Percentiles rank a stretch among this genome's conserved stretches.
These are phyloP conservation scores for Onthophagus sagittarius DNA, from an alignment of 2,888 invertebrate species.

Conservation along the genomic window DNA sequence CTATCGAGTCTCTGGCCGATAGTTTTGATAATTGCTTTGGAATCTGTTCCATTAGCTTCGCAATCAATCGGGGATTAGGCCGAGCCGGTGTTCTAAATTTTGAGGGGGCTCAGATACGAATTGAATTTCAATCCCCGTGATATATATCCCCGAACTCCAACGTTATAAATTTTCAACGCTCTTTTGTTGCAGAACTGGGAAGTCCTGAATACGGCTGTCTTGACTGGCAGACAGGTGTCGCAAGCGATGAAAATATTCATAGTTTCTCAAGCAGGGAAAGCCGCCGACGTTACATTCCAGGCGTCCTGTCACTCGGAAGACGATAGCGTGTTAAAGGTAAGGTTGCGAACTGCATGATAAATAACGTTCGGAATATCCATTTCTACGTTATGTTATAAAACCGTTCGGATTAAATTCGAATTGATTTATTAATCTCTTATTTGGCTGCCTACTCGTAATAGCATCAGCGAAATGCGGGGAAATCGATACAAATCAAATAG, in stretches of 20 bases:
- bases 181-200: slow-evolving; percentile 77
- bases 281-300: slow-evolving; percentile 91
- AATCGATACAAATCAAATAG: neutral
- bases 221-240: slow-evolving; percentile 90
- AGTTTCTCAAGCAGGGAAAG: slow-evolving; percentile 89
- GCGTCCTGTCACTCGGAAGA: slow-evolving; percentile 94
- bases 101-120: neutral
- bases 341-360: neutral
- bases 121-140: neutral
- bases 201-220: slow-evolving; percentile 90
- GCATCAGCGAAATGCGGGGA: neutral
- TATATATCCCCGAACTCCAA: neutral
- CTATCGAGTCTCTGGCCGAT: neutral
- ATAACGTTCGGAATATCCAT: neutral
- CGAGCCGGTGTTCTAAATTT: slow-evolving; percentile 3
- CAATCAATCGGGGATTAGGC: slow-evolving; percentile 17
- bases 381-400: neutral
- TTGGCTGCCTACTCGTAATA: neutral
- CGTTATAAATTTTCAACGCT: neutral
- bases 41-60: slow-evolving; percentile 4
- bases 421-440: neutral
- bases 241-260: slow-evolving; percentile 95
- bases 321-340: slow-evolving; percentile 92
- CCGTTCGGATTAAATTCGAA: neutral
- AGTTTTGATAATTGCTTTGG: slow-evolving; percentile 12